Percentiles rank a stretch among this genome's conserved stretches.
Evolutionary conservation across 2,113 vertebrate genomes (phyloP).

Genomic region (Donacobius atricapilla): DNA sequence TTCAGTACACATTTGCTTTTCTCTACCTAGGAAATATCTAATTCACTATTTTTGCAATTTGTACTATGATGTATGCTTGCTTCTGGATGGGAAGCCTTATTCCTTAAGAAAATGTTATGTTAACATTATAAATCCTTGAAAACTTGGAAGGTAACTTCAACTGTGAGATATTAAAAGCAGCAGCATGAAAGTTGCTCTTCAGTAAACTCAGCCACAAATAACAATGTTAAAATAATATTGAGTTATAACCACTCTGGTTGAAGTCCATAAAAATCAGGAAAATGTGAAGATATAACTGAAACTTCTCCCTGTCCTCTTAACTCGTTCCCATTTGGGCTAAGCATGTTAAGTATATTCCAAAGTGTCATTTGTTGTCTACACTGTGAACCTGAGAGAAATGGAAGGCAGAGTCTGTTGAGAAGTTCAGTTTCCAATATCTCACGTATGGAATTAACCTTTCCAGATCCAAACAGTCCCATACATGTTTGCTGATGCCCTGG

Average conservation of each 20-base stretch:
- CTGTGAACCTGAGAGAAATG: neutral
- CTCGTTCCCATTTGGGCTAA: neutral
- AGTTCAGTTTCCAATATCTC: neutral
- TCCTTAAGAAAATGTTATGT: slow-evolving; percentile 67
- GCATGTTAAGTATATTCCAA: neutral
- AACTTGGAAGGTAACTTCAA: slow-evolving; percentile 62
- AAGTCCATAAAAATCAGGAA: slow-evolving; percentile 61
- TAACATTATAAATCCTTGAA: slow-evolving; percentile 69
- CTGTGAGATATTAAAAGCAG: slow-evolving; percentile 43
- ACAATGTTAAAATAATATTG: slow-evolving; percentile 58
- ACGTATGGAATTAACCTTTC: neutral
- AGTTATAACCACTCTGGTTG: slow-evolving; percentile 30
- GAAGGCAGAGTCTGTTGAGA: neutral
- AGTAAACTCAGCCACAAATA: slow-evolving; percentile 43
- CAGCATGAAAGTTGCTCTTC: neutral
- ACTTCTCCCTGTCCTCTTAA: neutral
- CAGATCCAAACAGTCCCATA: neutral
- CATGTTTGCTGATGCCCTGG: neutral
- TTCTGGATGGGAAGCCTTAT: slow-evolving; percentile 62
- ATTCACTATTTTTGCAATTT: slow-evolving; percentile 50
- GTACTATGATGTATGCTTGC: slow-evolving; percentile 39
- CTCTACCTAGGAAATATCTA: slow-evolving; percentile 56
- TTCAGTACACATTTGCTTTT: neutral
- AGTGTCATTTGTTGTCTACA: neutral
- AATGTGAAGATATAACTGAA: slow-evolving; percentile 44